Base-by-base conservation (phyloP, 1,140 invertebrate species). In the Octopus sinensis region DNA sequence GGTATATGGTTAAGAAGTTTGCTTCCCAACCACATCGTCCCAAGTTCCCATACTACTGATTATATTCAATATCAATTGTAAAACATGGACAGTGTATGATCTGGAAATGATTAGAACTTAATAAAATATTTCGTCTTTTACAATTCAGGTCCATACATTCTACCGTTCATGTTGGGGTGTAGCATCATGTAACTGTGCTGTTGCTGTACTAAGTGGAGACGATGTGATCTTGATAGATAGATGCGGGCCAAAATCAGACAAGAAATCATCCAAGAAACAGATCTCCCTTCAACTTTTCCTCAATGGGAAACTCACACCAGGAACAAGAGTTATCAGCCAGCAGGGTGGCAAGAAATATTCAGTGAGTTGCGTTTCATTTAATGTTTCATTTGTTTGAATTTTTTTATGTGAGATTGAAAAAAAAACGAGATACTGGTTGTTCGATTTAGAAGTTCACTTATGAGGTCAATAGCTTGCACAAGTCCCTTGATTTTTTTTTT, bases 181-280 rank as follows among this genome's bases (percentile, higher is more conserved):
- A 53, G 85, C 86, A n/a, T 84, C 87, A 9, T 89, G 88, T 83
- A 88, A 86, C 83, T 89, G 88, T 84, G 88, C 82, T 53, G 83
- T 88, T 10, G 86, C 85, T 53, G 84, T 88, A 3, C 84, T 80
- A 51, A 86, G 85, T 7, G 87, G 86, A 1, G 86, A 89, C 85
- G 88, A 89, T 82, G 85, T 89, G 80, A 86, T 89, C 56, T 62
- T 87, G 5, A 76, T 89, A n/a, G 87, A 89, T 71, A 76, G 83
- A 6, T 89, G 88, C 80, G 81, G 83, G 6, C 76, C 80, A 4
- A n/a, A 79, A 54, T 62, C 56, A 53, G 43, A 13, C 4, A 12
- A 75, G 51, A 53, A 52, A 52, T 54, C 30, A 0, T 7, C 13
- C 9, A 81, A 71, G 30, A 62, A 79, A 13, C 82, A 84, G 12